Evolutionary conservation across 2,113 vertebrate species (phyloP), one percentile per base, ranked within the genome.

Genomic region (Ceyx margarethae): DNA sequence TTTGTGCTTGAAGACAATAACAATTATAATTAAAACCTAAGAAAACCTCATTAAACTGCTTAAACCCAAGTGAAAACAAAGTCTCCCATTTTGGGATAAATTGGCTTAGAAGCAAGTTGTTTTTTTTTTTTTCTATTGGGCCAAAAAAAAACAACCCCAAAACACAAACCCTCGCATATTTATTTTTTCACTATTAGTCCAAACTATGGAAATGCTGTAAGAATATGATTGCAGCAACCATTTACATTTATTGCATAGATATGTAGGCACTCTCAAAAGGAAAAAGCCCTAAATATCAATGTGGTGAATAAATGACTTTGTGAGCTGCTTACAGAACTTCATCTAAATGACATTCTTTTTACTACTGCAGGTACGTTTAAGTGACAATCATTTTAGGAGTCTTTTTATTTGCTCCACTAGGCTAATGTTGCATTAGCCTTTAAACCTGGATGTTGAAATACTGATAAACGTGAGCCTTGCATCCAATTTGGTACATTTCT

Each of bases 1-100:
- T 54, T 77, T 69, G 46, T 43, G 51, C 43, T 86, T 77, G 58
- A 89, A 85, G n/a, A 85, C 42, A 92, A 80, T 86, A 88, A 65
- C 75, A 89, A 81, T 90, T 89, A 60, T 73, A 87, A 89, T 85
- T 84, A 88, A 94, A 79, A 46, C 29, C 37, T 58, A 90, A 76
- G 68, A 15, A 95, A 82, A 89, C 46, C 28, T 87, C 29, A 58
- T n/a, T 89, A 77, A 91, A 60, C 58, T 91, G 33, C 58, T 89
- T 72, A 94, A 91, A 86, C 31, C 8, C 33, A 81, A 86, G 37
- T 54, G 71, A 81, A 89, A 92, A 81, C 54, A 93, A 92, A 90
- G 22, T 51, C 61, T 85, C 31, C 31, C 37, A 29, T 81, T 87
- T 66, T 8, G 37, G 31, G 58, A 54, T 79, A 89, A 92, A 87